These are phyloP conservation scores for Sylvia borin DNA, from an alignment of 2,797 vertebrate species.

Conservation along the genomic window DNA sequence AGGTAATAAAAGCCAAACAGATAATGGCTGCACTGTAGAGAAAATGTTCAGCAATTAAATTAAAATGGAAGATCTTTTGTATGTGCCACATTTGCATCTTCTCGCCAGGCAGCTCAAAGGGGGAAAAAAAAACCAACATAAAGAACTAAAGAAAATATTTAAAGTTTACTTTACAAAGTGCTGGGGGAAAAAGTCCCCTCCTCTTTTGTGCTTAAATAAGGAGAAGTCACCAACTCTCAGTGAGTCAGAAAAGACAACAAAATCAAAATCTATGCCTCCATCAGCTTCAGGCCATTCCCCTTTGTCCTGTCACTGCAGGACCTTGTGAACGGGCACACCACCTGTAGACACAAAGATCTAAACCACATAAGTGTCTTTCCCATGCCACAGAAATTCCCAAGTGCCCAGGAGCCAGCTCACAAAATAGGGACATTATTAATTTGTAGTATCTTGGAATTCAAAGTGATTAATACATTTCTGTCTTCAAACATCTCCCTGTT, in stretches of 20 bases:
- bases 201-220: neutral
- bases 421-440: neutral
- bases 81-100: neutral
- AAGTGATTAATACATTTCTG: neutral
- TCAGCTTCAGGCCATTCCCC: neutral
- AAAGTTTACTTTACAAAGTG: neutral
- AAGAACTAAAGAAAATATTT: neutral
- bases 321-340: no score
- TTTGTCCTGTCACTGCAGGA: neutral
- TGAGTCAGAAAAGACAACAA: neutral
- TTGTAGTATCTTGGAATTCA: neutral
- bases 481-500: neutral
- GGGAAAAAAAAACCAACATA: neutral
- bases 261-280: neutral
- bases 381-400: neutral
- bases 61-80: neutral
- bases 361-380: accelerated
- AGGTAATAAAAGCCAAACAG: neutral
- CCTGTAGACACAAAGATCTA: accelerated
- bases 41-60: neutral
- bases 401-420: neutral
- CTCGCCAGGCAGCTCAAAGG: neutral
- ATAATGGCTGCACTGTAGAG: neutral
- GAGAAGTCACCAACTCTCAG: neutral
- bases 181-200: neutral